Percentiles rank a stretch among this genome's conserved stretches.
phyloP scores from a whole-genome alignment of 2,113 vertebrate genomes.

The Elgaria multicarinata region DNA sequence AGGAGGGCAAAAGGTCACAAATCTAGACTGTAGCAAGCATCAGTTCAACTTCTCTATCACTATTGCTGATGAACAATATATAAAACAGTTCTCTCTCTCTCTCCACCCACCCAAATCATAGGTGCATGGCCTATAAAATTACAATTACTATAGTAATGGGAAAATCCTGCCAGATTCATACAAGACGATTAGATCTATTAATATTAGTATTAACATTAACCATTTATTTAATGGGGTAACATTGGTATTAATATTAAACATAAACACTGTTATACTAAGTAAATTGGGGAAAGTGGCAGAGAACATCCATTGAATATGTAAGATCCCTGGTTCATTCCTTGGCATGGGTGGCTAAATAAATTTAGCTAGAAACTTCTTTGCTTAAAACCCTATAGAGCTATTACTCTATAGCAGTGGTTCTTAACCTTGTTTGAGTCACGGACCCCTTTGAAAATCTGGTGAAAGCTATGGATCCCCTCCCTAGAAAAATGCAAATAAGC shows the following conservation, averaged over 20 bases:
- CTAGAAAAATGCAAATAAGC: too few relatives aligned
- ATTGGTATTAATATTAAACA: not conserved
- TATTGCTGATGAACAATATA: rapidly evolving
- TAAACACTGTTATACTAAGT: not conserved
- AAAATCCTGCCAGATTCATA: not conserved
- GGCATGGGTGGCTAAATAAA: not conserved
- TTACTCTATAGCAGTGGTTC: too few relatives aligned
- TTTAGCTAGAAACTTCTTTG: not conserved
- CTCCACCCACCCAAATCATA: too few relatives aligned
- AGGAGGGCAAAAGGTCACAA: conserved; percentile 55
- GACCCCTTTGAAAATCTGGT: too few relatives aligned
- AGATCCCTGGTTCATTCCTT: not conserved
- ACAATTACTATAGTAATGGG: not conserved
- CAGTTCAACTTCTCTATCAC: conserved; percentile 46
- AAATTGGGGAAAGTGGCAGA: not conserved
- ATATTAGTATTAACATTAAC: not conserved
- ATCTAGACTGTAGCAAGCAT: conserved; percentile 12
- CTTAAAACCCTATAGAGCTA: not conserved
- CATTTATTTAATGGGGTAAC: not conserved
- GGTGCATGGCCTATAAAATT: not conserved
- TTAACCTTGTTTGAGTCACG: too few relatives aligned
- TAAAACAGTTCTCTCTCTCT: too few relatives aligned
- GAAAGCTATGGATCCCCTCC: too few relatives aligned
- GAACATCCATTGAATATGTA: not conserved
- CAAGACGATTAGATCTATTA: not conserved